Conservation (phyloP, 2,888 invertebrate species). For the Bugulina stolonifera region DNA sequence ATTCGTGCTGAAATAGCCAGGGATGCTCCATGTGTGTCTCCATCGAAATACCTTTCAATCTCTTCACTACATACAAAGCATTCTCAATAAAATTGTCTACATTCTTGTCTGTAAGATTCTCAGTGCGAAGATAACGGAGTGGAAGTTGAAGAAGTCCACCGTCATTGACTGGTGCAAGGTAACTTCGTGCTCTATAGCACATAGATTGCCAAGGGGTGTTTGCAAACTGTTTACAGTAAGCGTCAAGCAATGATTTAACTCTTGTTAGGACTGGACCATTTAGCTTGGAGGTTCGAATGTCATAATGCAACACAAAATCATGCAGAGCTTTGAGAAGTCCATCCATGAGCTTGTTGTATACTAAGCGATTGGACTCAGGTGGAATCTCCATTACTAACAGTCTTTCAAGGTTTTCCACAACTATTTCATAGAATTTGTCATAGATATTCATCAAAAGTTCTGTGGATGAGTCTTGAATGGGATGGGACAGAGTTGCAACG, state of each 20-base stretch:
- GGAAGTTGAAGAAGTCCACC: not conserved
- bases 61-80: not conserved
- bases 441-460: not conserved
- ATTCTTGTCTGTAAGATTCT: not conserved
- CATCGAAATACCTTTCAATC: not conserved
- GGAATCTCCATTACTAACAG: not conserved
- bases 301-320: not conserved
- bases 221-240: too few relatives aligned
- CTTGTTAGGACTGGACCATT: too few relatives aligned
- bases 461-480: not conserved
- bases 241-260: too few relatives aligned
- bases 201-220: not conserved
- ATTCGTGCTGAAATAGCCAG: not conserved
- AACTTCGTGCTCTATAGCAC: not conserved
- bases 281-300: too few relatives aligned
- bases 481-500: not conserved
- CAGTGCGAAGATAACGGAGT: not conserved
- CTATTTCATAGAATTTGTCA: not conserved
- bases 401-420: not conserved
- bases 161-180: not conserved
- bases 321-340: not conserved
- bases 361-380: not conserved
- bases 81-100: not conserved
- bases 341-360: not conserved
- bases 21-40: not conserved